A percentile compares a stretch with the other conserved stretches of the same genome.
phyloP scores from a whole-genome alignment of 2,113 vertebrate species.

The Elephantulus edwardii region DNA sequence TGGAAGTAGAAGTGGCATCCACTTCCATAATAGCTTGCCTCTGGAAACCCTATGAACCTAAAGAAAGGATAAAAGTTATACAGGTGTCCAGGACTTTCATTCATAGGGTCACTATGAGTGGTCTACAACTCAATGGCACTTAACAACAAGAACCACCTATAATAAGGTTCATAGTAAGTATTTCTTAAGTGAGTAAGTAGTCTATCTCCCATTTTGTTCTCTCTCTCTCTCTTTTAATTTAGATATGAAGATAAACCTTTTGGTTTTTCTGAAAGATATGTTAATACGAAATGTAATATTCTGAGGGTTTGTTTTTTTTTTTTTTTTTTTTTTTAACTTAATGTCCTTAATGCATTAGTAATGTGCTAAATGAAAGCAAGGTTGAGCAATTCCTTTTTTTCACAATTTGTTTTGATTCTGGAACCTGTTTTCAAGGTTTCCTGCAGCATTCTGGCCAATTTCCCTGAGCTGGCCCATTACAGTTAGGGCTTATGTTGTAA shows the following conservation, averaged over 20 bases:
- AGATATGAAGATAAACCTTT: not conserved
- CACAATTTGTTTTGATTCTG: conserved; percentile 6
- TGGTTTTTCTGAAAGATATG: not conserved
- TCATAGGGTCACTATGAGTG: too few species aligned
- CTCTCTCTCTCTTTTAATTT: not conserved
- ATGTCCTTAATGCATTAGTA: not conserved
- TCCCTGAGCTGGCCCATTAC: not conserved
- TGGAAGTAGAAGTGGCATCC: too few species aligned
- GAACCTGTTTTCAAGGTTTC: conserved; percentile 12
- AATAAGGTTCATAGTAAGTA: not conserved
- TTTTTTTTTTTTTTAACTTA: not conserved
- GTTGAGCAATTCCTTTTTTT: not conserved
- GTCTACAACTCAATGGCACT: too few species aligned
- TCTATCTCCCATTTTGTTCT: not conserved
- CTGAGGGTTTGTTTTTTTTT: not conserved
- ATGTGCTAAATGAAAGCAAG: not conserved
- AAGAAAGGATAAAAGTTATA: too few species aligned
- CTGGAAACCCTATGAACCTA: too few species aligned
- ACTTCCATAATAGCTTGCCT: too few species aligned
- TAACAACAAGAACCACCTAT: too few species aligned
- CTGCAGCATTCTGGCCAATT: not conserved
- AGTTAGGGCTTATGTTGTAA: not conserved
- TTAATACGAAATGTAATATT: not conserved
- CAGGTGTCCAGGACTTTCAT: too few species aligned
- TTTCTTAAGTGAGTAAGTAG: not conserved